Conservation (phyloP, 2,888 invertebrate genomes). For the Diachrysia chrysitis region DNA sequence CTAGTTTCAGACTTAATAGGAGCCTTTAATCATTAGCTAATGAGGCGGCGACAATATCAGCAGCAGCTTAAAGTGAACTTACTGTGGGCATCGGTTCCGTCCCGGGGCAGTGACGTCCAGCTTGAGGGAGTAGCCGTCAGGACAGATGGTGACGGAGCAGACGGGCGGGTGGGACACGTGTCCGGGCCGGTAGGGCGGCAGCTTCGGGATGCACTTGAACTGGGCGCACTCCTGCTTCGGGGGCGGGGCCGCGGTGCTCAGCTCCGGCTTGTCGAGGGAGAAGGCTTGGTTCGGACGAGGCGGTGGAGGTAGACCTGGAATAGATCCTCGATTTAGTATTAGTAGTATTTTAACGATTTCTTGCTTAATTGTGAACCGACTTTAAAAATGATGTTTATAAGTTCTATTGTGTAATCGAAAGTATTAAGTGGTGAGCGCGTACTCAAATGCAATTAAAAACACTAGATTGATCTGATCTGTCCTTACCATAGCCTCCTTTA, state of each 20-base stretch:
- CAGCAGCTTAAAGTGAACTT: slow-evolving; percentile 64
- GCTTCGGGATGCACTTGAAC: slow-evolving; percentile 87
- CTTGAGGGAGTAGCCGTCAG: slow-evolving; percentile 88
- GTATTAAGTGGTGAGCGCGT: too few relatives aligned
- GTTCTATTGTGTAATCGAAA: too few relatives aligned
- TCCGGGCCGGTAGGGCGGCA: slow-evolving; percentile 81
- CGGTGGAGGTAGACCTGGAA: slow-evolving; percentile 59
- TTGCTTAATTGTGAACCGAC: too few relatives aligned
- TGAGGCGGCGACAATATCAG: too few relatives aligned
- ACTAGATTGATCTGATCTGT: background rate
- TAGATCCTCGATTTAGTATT: background rate
- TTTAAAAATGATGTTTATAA: too few relatives aligned
- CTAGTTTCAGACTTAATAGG: too few relatives aligned
- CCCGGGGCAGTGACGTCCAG: slow-evolving; percentile 74
- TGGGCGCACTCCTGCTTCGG: slow-evolving; percentile 80
- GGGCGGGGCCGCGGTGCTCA: slow-evolving; percentile 39
- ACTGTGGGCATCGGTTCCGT: slow-evolving; percentile 86
- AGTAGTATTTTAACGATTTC: too few relatives aligned
- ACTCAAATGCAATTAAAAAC: too few relatives aligned
- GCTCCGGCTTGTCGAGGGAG: slow-evolving; percentile 75
- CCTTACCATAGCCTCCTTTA: slow-evolving; percentile 66
- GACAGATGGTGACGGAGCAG: slow-evolving; percentile 77
- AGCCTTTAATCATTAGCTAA: too few relatives aligned
- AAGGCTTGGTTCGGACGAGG: slow-evolving; percentile 73
- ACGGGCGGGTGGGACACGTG: slow-evolving; percentile 50